Percentiles rank a stretch among this genome's conserved stretches.
Conservation (phyloP, 2,113 vertebrate species). For the Chionis minor region DNA sequence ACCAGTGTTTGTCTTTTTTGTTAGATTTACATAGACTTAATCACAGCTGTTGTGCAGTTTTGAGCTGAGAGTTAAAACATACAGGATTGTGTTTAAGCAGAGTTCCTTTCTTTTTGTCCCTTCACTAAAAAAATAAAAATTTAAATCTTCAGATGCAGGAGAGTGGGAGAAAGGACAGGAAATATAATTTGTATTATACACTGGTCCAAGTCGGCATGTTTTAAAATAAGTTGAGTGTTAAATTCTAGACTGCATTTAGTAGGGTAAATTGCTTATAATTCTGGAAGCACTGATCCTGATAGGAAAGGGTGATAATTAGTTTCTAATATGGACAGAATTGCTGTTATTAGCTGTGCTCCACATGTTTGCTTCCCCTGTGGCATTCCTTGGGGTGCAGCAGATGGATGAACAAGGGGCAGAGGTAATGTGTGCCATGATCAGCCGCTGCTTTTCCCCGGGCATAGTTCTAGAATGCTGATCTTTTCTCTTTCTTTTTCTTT, state of each 20-base stretch:
- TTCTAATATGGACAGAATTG: conserved; percentile 63
- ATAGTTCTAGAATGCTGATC: conserved; percentile 48
- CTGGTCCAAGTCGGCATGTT: background rate
- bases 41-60: conserved; percentile 1
- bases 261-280: conserved; percentile 56
- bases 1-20: background rate
- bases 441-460: conserved; percentile 33
- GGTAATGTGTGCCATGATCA: conserved; percentile 62
- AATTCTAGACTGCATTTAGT: conserved; percentile 57
- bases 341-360: conserved; percentile 64
- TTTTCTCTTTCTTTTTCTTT: background rate
- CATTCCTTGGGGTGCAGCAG: conserved; percentile 69
- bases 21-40: conserved; percentile 18
- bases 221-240: conserved; percentile 13
- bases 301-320: conserved; percentile 62
- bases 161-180: background rate
- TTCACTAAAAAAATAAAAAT: background rate
- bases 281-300: conserved; percentile 62
- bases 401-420: conserved; percentile 73
- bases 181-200: background rate
- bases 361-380: conserved; percentile 51
- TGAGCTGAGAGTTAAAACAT: background rate
- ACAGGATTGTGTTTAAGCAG: background rate
- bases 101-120: background rate
- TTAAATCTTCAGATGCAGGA: background rate